A percentile compares a stretch with the other conserved stretches of the same genome.
Evolutionary conservation across 2,888 invertebrate species (phyloP).

Genomic region (Watsonalla cultraria): DNA sequence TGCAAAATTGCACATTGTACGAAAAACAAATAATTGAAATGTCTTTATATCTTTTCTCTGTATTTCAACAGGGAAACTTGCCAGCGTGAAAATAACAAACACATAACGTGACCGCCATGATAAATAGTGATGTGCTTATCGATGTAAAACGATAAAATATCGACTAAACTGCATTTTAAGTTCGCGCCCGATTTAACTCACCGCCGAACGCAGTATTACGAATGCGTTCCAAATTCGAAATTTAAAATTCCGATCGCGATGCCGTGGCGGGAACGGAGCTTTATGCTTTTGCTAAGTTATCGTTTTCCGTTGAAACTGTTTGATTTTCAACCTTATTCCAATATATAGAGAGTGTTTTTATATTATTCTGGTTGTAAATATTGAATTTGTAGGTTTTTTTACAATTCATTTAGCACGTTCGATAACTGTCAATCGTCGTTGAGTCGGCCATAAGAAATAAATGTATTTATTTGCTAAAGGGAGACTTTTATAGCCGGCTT

Average conservation of each 20-base stretch:
- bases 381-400: conserved; percentile 19
- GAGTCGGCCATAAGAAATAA: conserved; percentile 50
- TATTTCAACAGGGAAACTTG: conserved; percentile 27
- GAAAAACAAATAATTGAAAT: conserved; percentile 1
- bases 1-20: neutral
- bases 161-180: conserved; percentile 57
- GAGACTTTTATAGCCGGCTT: conserved; percentile 40
- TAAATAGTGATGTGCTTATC: conserved; percentile 41
- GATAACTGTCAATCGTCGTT: conserved; percentile 61
- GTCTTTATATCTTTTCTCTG: neutral
- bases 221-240: conserved; percentile 51
- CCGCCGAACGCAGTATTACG: conserved; percentile 45
- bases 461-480: conserved; percentile 38
- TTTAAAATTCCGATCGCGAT: conserved; percentile 66
- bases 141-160: conserved; percentile 59
- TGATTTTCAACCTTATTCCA: conserved; percentile 17
- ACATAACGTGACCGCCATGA: conserved; percentile 52
- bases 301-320: conserved; percentile 9
- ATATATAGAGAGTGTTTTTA: conserved; percentile 9
- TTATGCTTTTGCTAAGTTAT: conserved; percentile 48
- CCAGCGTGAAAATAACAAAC: conserved; percentile 51
- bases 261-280: conserved; percentile 51
- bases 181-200: conserved; percentile 69
- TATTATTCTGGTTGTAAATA: conserved; percentile 5
- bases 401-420: conserved; percentile 57